Evolutionary conservation across 2,888 invertebrate genomes (phyloP).

Genomic region (Xestia sexstrigata): DNA sequence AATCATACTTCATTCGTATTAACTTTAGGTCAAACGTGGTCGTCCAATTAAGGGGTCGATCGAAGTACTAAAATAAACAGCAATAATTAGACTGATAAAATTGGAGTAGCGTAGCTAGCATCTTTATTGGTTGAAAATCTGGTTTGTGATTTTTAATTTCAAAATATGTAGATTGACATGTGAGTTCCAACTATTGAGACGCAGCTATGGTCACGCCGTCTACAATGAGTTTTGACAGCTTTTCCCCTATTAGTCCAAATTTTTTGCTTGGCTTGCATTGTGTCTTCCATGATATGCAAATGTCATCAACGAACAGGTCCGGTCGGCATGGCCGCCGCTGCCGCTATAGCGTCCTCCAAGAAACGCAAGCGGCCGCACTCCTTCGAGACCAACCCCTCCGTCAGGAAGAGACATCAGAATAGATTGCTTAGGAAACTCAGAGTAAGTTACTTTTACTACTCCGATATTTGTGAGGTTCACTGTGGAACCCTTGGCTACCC

Average conservation of each 20-base stretch:
- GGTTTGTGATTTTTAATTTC: neutral
- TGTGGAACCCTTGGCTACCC: too few species aligned
- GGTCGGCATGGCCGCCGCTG: conserved; percentile 98
- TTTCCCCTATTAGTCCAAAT: neutral
- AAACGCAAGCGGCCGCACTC: conserved; percentile 98
- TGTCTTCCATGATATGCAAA: conserved; percentile 32
- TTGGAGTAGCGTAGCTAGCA: neutral
- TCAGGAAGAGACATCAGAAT: conserved; percentile 98
- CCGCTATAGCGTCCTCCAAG: conserved; percentile 98
- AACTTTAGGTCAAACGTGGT: neutral
- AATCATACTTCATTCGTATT: neutral
- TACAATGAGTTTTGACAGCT: neutral
- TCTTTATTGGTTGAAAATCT: neutral
- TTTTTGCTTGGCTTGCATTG: conserved; percentile 9
- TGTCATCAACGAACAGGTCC: conserved; percentile 91
- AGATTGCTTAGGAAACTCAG: conserved; percentile 96
- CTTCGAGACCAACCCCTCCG: conserved; percentile 99
- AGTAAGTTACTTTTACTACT: conserved; percentile 86
- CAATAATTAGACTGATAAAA: too few species aligned
- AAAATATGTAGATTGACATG: neutral
- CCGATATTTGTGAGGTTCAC: neutral
- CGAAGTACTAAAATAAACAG: neutral
- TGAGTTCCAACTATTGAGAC: neutral
- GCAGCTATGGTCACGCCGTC: neutral
- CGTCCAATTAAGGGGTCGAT: neutral